Base-by-base conservation (phyloP, 2,113 vertebrate genomes). In the Crotophaga sulcirostris region DNA sequence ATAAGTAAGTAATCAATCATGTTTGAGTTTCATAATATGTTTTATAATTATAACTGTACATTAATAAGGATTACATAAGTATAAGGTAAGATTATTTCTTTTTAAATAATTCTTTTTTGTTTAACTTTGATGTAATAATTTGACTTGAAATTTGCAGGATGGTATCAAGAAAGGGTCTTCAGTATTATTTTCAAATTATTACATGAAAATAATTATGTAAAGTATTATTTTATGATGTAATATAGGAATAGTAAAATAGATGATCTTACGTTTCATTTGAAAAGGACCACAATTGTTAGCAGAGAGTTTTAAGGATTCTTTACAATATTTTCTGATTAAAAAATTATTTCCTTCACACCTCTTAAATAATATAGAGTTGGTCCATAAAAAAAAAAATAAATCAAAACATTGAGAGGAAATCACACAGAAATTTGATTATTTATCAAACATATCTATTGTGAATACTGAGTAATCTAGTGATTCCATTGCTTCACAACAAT, bases 401-500 rank as follows among this genome's bases (percentile, higher is more conserved):
- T 12, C 1, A 36, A 49, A 59, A 2, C 1, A 2, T 26, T 59
- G 13, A 66, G 15, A 59, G 9, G 19, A 74, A 83, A 42, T 58
- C 25, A 63, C 29, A 54, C 4, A 55, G 14, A 47, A 24, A 24
- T 25, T 26, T 9, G 6, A n/a, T 52, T 67, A 33, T n/a, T 45
- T 74, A 67, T 45, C n/a, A 70, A 45, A 66, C 52, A 28, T 16
- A 5, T 74, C 29, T 16, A 25, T 14, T 59, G 8, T 70, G 19
- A 67, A 68, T 75, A 28, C 7, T 56, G 66, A 66, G 6, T 52
- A 68, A 87, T 87, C 56, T 82, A 95, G 67, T 54, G 14, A 91
- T 85, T 93, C 95, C 58, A 66, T 76, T 94, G 72, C 13, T 91
- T 91, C 93, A 77, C 52, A 93, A 70, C 64, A 85, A 34, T 31